Percentiles rank a stretch among this genome's conserved stretches.
Evolutionary conservation across 1,140 invertebrate species (phyloP).

Genomic region (Brachionus plicatilis): DNA sequence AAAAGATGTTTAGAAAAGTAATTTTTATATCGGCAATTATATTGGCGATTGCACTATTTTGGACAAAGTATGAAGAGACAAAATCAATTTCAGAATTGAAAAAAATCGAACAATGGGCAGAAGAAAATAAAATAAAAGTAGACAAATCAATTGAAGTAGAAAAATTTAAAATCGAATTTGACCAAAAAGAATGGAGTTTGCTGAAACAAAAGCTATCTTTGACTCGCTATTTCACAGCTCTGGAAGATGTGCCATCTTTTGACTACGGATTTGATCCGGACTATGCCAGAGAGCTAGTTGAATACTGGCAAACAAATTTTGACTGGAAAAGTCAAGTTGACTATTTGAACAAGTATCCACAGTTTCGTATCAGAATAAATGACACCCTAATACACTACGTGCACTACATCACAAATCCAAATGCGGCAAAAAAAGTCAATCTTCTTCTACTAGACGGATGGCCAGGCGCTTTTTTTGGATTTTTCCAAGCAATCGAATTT

Average conservation of each 20-base stretch:
- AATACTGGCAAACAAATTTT: conserved; percentile 70
- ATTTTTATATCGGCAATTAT: neutral
- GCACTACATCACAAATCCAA: conserved; percentile 57
- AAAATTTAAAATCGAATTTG: conserved; percentile 2
- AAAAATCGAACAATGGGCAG: conserved; percentile 1
- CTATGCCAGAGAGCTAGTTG: conserved; percentile 59
- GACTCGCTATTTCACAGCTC: neutral
- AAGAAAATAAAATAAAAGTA: neutral
- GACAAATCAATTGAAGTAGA: neutral
- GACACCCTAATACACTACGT: conserved; percentile 68
- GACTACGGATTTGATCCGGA: conserved; percentile 38
- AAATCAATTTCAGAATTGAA: neutral
- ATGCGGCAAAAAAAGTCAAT: conserved; percentile 52
- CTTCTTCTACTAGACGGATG: conserved; percentile 77
- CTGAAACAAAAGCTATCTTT: neutral
- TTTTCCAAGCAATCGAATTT: conserved; percentile 65
- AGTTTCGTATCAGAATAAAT: conserved; percentile 64
- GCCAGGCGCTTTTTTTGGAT: conserved; percentile 78
- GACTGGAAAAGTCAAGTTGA: conserved; percentile 67
- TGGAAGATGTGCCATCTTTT: neutral
- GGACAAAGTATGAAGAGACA: neutral
- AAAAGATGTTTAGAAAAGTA: no score
- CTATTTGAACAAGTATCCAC: conserved; percentile 66
- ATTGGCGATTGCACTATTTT: neutral
- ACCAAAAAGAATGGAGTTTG: conserved; percentile 24